Evolutionary conservation across 2,888 invertebrate species (phyloP), one percentile per base, ranked within the genome.

Genomic region (Crepidodera aurea): DNA sequence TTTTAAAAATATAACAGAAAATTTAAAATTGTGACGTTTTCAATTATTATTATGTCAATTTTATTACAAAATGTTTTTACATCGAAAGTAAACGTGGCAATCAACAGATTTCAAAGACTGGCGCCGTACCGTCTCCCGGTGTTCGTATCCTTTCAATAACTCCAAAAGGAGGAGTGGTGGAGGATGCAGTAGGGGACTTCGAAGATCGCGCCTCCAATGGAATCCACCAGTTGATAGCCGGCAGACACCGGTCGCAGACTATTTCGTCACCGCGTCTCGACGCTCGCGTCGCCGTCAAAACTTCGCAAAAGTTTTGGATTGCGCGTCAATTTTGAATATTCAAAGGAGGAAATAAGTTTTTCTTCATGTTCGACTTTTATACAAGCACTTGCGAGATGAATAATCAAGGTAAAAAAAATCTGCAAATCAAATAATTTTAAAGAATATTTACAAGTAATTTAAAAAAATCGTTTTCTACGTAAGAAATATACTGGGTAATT

Each of bases 151-250:
- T 7, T 44, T 22, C 8, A n/a, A 5, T n/a, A 25, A 2, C n/a
- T 8, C 19, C 1, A 34, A 34, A 34, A 34, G 13, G 13, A 13
- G 34, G 13, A 34, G 34, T 13, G 34, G 34, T 13, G 34, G 34
- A 13, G 2, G 12, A n/a, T 3, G 10, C 13, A 13, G 37, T 7
- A 15, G 15, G 13, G 15, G 13, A 3, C 37, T n/a, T 18, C 40
- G 18, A 40, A 40, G 18, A 16, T 25, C 55, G 46, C 46, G 29
- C 55, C 34, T 53, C n/a, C 37, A 13, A 12, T 12, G 37, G 48
- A 56, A 68, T 66, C 69, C 71, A 71, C 71, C 69, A 71, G 71
- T 71, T 71, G 71, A 70, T 71, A 65, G 65, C 70, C 68, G 69
- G 68, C 69, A 44, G 55, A 64, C 69, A 69, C 67, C 67, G 70